Base-by-base conservation (phyloP, 2,113 vertebrate species). In the Phyllostomus hastatus region DNA sequence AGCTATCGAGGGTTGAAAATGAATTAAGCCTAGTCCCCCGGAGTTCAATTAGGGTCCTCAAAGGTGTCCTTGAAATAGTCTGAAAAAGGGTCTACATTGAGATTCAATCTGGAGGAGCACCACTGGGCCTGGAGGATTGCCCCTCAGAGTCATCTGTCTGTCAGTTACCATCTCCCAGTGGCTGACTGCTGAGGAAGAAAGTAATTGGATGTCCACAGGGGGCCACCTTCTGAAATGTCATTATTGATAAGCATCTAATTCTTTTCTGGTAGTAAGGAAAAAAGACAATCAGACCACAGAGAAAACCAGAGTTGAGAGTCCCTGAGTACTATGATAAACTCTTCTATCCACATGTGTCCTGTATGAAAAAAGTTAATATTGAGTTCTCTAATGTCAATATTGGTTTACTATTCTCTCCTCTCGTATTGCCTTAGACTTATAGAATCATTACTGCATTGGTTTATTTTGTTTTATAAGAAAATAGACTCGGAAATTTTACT, bases 231-330 rank as follows among this genome's bases (percentile, higher is more conserved):
- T 96, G 57, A 90, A 95, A 93, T 26, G 52, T 80, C 57, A 54
- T 24, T 84, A 46, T 93, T 81, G 84, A 94, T 84, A 95, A 96
- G 67, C 80, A 80, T 70, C 46, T 91, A 70, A 93, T 95, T 95
- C 35, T 70, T 95, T 92, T 50, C 79, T 80, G 22, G 19, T 92
- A 70, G 90, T 81, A 88, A 93, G 26, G 22, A 95, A 26, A 94
- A 95, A 96, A 91, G n/a, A 79, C 35, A 87, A 69, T 93, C 57
- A 95, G 75, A 79, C 24, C 57, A 80, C 4, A 81, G 57, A 38
- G 28, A 81, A 96, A 70, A 88, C 6, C 75, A 95, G 59, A 96
- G 75, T 24, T 90, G 83, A 88, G 76, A 94, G 48, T 75, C n/a
- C 31, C 46, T 52, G 20, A 76, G 22, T 17, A 35, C 17, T 2